These are phyloP conservation scores for Cremastobaeus sp. DNA, from an alignment of 2,888 invertebrate species.

Conservation along the genomic window DNA sequence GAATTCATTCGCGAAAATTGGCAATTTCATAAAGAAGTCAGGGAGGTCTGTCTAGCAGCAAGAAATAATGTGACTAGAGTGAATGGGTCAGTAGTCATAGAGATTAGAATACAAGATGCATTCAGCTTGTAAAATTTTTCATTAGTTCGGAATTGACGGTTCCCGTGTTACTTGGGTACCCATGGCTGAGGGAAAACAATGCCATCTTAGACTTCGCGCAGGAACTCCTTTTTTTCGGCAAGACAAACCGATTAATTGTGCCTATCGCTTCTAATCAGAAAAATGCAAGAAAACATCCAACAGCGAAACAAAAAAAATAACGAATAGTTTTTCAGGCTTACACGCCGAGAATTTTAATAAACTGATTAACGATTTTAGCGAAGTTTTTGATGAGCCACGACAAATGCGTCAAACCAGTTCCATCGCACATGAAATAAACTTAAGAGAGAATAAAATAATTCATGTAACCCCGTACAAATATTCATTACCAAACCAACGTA, in stretches of 20 bases:
- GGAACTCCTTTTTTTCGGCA: background rate
- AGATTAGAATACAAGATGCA: background rate
- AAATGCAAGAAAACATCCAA: background rate
- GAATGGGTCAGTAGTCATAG: background rate
- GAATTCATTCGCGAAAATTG: too few relatives aligned
- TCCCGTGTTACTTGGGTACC: background rate
- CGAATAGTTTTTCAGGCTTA: background rate
- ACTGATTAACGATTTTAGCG: too few relatives aligned
- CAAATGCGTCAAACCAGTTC: constrained; percentile 8
- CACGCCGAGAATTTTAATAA: background rate
- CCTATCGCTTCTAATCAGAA: background rate
- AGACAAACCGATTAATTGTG: background rate
- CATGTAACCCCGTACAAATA: background rate
- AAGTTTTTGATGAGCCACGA: constrained; percentile 4
- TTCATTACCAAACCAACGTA: background rate
- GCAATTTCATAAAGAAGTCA: too few relatives aligned
- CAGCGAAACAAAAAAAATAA: background rate
- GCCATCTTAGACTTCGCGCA: background rate
- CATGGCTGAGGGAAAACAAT: constrained; percentile 7
- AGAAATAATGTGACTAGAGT: too few relatives aligned
- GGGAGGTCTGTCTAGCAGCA: too few relatives aligned
- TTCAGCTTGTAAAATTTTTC: background rate
- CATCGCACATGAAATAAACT: background rate
- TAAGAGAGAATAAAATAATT: background rate
- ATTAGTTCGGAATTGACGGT: background rate